Percentiles rank a stretch among this genome's conserved stretches.
Evolutionary conservation across 2,888 invertebrate genomes (phyloP).

Genomic region (Ochropleura plecta): DNA sequence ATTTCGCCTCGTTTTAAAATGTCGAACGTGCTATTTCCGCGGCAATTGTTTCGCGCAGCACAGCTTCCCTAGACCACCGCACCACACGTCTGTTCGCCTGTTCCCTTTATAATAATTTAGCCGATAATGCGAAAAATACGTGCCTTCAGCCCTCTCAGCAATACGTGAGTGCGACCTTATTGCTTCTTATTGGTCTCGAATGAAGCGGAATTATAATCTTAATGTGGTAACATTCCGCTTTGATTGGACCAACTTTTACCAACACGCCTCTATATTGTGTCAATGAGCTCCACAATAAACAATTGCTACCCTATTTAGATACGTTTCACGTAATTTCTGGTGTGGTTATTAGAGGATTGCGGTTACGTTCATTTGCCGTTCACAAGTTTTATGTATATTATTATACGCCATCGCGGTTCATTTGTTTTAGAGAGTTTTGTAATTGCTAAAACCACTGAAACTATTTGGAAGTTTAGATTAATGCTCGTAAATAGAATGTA

Average conservation of each 20-base stretch:
- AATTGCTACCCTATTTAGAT: conserved; percentile 66
- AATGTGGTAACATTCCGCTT: conserved; percentile 73
- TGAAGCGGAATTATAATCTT: conserved; percentile 85
- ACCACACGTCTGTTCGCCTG: conserved; percentile 85
- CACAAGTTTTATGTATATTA: conserved; percentile 40
- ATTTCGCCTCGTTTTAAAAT: conserved; percentile 65
- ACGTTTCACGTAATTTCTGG: conserved; percentile 62
- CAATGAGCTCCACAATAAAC: conserved; percentile 62
- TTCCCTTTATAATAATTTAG: conserved; percentile 89
- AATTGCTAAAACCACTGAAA: conserved; percentile 22
- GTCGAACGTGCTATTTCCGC: conserved; percentile 77
- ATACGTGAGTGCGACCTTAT: conserved; percentile 85
- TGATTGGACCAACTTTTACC: conserved; percentile 71
- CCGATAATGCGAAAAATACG: conserved; percentile 90
- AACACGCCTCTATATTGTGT: conserved; percentile 67
- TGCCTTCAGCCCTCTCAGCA: conserved; percentile 82
- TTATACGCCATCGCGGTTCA: conserved; percentile 21
- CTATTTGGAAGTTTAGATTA: conserved; percentile 20
- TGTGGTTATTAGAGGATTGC: conserved; percentile 50
- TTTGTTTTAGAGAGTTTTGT: conserved; percentile 28
- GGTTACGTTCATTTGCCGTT: conserved; percentile 48
- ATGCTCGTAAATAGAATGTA: conserved; percentile 30
- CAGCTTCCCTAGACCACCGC: conserved; percentile 76
- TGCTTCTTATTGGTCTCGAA: conserved; percentile 84
- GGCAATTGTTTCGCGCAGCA: conserved; percentile 75